Conservation (phyloP, 2,888 invertebrate genomes). For the Muscina levida region DNA sequence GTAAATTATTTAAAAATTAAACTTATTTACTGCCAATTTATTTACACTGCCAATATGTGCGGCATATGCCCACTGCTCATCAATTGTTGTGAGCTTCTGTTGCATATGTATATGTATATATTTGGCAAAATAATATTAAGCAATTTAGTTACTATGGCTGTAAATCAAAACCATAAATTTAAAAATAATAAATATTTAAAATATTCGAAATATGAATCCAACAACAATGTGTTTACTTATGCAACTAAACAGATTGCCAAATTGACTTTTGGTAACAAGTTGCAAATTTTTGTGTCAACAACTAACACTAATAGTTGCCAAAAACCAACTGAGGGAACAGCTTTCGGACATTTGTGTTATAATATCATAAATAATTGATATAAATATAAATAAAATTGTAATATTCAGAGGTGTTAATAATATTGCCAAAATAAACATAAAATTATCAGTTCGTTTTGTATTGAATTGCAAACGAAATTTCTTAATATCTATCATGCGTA, state of each 20-base stretch:
- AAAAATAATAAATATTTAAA: too few species aligned
- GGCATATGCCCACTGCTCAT: too few species aligned
- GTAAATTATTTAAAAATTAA: too few species aligned
- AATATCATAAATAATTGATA: background rate
- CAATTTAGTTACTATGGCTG: too few species aligned
- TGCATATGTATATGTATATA: too few species aligned
- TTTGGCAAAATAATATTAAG: too few species aligned
- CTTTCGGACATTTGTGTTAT: background rate
- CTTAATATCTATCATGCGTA: background rate
- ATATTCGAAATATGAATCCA: too few species aligned
- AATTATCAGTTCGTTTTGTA: background rate
- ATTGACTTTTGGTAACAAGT: slow-evolving; percentile 39
- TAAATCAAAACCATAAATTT: too few species aligned
- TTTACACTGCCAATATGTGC: too few species aligned
- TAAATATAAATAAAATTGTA: background rate
- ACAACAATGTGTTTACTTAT: background rate
- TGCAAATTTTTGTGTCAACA: slow-evolving; percentile 33
- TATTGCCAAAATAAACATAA: background rate
- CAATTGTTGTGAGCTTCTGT: too few species aligned
- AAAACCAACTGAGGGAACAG: background rate
- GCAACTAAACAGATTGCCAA: slow-evolving; percentile 5
- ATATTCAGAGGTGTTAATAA: background rate
- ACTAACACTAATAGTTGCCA: slow-evolving; percentile 32
- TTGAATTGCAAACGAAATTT: background rate
- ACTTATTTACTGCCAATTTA: too few species aligned